These are phyloP conservation scores for Platorchestia sp. DNA, from an alignment of 1,140 invertebrate genomes.

Conservation along the genomic window DNA sequence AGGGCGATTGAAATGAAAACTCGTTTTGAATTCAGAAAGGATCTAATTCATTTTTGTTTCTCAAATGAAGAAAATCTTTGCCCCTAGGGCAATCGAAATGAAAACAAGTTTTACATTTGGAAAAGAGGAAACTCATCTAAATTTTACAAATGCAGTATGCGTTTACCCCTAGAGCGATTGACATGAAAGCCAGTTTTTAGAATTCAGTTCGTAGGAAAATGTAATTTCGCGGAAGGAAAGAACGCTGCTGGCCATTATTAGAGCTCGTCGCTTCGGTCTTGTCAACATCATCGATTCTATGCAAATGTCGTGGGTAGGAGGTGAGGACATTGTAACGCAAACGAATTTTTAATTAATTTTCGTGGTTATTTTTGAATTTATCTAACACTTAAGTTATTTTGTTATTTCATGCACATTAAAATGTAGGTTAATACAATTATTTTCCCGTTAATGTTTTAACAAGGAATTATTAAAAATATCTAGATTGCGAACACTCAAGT, in stretches of 20 bases:
- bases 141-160: not conserved
- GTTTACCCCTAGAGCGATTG: not conserved
- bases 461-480: not conserved
- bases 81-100: no score
- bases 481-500: not conserved
- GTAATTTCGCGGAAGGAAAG: not conserved
- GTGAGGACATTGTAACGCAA: not conserved
- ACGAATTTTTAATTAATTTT: not conserved
- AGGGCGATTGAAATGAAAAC: no score
- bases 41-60: no score
- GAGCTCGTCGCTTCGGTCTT: not conserved
- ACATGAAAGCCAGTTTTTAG: not conserved
- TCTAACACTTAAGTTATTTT: not conserved
- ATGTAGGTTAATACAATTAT: not conserved
- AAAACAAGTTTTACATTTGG: no score
- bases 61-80: no score
- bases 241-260: not conserved
- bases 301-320: not conserved
- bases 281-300: not conserved
- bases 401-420: not conserved
- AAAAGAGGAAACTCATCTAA: no score
- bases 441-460: not conserved
- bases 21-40: no score
- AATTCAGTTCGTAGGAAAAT: not conserved
- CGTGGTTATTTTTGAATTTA: not conserved